Base-by-base conservation (phyloP, 2,113 vertebrate genomes). In the Oreocharis arfaki region DNA sequence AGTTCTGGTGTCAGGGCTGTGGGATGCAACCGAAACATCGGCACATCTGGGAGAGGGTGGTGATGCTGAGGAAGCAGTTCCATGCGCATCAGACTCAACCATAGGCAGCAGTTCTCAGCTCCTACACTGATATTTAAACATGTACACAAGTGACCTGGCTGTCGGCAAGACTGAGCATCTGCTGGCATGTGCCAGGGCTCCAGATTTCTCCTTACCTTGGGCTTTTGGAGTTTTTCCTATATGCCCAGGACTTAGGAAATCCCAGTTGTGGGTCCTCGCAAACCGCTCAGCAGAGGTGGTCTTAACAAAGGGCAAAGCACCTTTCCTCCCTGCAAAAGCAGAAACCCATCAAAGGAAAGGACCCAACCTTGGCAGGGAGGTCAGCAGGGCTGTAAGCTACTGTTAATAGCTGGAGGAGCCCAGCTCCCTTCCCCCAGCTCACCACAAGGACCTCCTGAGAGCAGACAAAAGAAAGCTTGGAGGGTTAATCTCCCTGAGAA, bases 401-500 rank as follows among this genome's bases (percentile, higher is more conserved):
- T 91, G 87, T 60, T 89, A 91, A 95, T 80, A 94, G 95, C 93
- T 69, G 67, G 84, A 94, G 95, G 84, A 96, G 52, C 65, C 87
- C 89, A 44, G 88, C 90, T 92, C 87, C 88, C 93, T 97, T 93
- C 95, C 96, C 95, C 96, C 96, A 95, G 81, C 91, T 95, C 84
- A 32, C 93, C 91, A 89, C 95, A 93, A 94, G 96, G 95, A 96
- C 96, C 95, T 97, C 95, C 90, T 87, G 92, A 96, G 93, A 94
- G 71, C 73, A 93, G 95, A 97, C 96, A 96, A 96, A 96, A 96
- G 96, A 95, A 95, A 97, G 94, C 96, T 96, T 90, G 92, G 88
- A 95, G 93, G 93, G 91, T 96, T 96, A 95, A 95, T 96, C 94
- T 97, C 88, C 68, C 92, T 84, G 84, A 96, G 94, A 95, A 96